Evolutionary conservation across 2,888 invertebrate species (phyloP).

Genomic region (Ophonus ardosiacus): DNA sequence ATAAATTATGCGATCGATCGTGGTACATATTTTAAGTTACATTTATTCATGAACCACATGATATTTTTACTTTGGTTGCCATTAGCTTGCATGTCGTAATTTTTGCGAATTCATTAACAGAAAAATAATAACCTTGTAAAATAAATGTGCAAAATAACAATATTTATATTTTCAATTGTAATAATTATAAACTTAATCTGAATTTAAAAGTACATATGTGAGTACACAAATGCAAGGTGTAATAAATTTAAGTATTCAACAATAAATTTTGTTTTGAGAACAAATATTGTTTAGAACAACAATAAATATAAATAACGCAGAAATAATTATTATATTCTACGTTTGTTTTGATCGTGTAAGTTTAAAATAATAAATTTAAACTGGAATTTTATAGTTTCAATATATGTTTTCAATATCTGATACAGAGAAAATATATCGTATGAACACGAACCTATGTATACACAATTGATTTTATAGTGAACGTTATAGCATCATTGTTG

Average conservation of each 20-base stretch:
- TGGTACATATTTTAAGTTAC: neutral
- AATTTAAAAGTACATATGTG: neutral
- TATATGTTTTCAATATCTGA: neutral
- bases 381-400: neutral
- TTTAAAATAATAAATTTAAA: neutral
- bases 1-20: neutral
- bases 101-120: conserved; percentile 6
- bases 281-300: too few species aligned
- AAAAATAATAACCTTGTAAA: neutral
- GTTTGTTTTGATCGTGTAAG: too few species aligned
- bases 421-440: neutral
- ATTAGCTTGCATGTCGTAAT: neutral
- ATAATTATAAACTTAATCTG: neutral
- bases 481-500: neutral
- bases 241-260: neutral
- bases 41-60: neutral
- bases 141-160: neutral
- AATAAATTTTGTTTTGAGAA: neutral
- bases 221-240: neutral
- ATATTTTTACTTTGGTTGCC: neutral
- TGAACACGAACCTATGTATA: neutral
- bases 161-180: neutral
- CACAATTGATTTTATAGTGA: neutral
- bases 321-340: too few species aligned
- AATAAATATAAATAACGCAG: too few species aligned